phyloP scores from a whole-genome alignment of 1,140 invertebrate species.

The Cherax quadricarinatus region DNA sequence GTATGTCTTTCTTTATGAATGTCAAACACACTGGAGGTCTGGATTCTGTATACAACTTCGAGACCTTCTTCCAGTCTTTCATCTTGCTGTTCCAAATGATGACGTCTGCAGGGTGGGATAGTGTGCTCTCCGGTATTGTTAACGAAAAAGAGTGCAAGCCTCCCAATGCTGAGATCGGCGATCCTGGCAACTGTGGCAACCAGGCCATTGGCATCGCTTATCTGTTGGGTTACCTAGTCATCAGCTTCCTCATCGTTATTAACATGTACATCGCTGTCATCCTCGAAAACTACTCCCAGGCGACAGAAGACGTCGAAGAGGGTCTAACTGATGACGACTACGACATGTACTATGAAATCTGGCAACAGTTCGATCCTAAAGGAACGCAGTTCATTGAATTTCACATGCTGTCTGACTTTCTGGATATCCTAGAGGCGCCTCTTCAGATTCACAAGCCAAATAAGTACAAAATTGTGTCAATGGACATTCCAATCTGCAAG shows the following conservation, averaged over 20 bases:
- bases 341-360: constrained; percentile 99
- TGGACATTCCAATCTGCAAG: constrained; percentile 99
- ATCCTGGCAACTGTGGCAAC: constrained; percentile 93
- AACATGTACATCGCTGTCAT: constrained; percentile 99
- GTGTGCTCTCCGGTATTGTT: constrained; percentile 96
- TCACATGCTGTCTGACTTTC: constrained; percentile 94
- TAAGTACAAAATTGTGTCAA: constrained; percentile 98
- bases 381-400: constrained; percentile 98
- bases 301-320: constrained; percentile 98
- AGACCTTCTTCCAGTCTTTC: constrained; percentile 98
- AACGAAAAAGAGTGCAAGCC: constrained; percentile 94
- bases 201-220: constrained; percentile 95
- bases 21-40: constrained; percentile 93
- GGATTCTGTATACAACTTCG: constrained; percentile 98
- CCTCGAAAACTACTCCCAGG: constrained; percentile 98
- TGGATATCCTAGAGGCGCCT: constrained; percentile 95
- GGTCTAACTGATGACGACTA: constrained; percentile 98
- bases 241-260: constrained; percentile 98
- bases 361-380: constrained; percentile 98
- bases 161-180: constrained; percentile 90
- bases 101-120: constrained; percentile 98
- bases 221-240: constrained; percentile 96
- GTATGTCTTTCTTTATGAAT: constrained; percentile 99
- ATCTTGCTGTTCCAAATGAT: constrained; percentile 99
- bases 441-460: constrained; percentile 98